phyloP scores from a whole-genome alignment of 1,140 invertebrate species.

The Drosophila mayri region DNA sequence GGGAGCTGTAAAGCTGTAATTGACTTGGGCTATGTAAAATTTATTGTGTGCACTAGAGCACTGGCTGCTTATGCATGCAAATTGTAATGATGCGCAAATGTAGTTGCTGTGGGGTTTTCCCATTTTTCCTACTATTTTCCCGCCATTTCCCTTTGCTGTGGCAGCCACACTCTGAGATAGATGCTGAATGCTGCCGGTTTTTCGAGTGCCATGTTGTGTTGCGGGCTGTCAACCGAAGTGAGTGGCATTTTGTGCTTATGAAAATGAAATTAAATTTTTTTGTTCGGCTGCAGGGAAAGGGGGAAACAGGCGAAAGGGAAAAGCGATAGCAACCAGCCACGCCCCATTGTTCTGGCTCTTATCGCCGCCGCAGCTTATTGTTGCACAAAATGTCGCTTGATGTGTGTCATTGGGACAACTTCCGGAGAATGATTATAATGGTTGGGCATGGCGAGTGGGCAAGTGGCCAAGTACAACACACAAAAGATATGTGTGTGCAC shows the following conservation, averaged over 20 bases:
- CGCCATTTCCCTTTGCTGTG: slow-evolving; percentile 6
- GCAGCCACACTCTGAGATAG: slow-evolving; percentile 21
- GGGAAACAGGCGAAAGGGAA: slow-evolving; percentile 1
- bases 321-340: slow-evolving; percentile 17
- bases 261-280: slow-evolving; percentile 74
- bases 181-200: slow-evolving; percentile 26
- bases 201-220: slow-evolving; percentile 22
- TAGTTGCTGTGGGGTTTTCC: slow-evolving; percentile 34
- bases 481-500: slow-evolving; percentile 24
- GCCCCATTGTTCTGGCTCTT: slow-evolving; percentile 61
- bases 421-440: slow-evolving; percentile 59
- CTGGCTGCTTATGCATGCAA: slow-evolving; percentile 73
- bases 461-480: slow-evolving; percentile 15
- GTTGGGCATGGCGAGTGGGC: background rate
- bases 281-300: slow-evolving; percentile 10
- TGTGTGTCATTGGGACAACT: slow-evolving; percentile 61
- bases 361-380: slow-evolving; percentile 55
- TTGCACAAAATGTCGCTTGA: slow-evolving; percentile 53
- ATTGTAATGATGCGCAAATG: slow-evolving; percentile 70
- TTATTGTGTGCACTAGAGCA: slow-evolving; percentile 63
- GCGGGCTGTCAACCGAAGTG: slow-evolving; percentile 57
- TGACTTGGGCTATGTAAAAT: slow-evolving; percentile 72
- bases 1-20: slow-evolving; percentile 63
- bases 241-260: slow-evolving; percentile 75
- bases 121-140: background rate